Conservation (phyloP, 2,113 vertebrate genomes). For the Rhabdornis inornatus region DNA sequence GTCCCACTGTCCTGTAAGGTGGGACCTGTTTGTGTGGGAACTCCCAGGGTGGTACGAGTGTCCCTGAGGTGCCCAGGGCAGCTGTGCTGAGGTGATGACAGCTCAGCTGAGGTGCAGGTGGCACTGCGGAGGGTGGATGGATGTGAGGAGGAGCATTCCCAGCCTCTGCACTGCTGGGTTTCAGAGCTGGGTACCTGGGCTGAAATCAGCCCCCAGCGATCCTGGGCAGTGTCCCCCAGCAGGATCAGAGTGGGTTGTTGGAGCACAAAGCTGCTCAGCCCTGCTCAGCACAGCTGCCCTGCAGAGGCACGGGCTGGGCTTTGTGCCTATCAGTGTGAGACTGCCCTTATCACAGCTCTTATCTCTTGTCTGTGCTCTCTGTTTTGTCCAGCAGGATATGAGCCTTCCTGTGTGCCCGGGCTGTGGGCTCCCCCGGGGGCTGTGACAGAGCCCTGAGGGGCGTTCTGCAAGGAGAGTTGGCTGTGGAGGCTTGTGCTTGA, state of each 20-base stretch:
- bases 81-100: neutral
- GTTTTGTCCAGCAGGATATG: constrained; percentile 54
- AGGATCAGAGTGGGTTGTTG: too few relatives aligned
- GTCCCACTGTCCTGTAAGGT: neutral
- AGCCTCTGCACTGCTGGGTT: neutral
- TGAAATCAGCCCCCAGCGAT: too few relatives aligned
- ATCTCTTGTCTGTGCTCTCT: constrained; percentile 8
- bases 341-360: neutral
- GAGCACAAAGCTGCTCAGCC: neutral
- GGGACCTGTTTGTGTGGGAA: neutral
- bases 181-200: neutral
- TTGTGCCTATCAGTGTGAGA: neutral
- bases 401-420: constrained; percentile 26
- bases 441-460: constrained; percentile 24
- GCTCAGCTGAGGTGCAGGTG: neutral
- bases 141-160: neutral
- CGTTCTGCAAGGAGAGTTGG: constrained; percentile 23
- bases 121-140: neutral
- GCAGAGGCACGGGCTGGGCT: neutral
- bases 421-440: constrained; percentile 29
- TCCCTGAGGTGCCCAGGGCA: neutral
- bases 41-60: neutral
- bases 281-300: neutral
- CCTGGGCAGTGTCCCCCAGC: too few relatives aligned
- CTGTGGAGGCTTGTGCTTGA: constrained; percentile 42